Base-by-base conservation (phyloP, 1,140 invertebrate genomes). In the Microplitis demolitor region DNA sequence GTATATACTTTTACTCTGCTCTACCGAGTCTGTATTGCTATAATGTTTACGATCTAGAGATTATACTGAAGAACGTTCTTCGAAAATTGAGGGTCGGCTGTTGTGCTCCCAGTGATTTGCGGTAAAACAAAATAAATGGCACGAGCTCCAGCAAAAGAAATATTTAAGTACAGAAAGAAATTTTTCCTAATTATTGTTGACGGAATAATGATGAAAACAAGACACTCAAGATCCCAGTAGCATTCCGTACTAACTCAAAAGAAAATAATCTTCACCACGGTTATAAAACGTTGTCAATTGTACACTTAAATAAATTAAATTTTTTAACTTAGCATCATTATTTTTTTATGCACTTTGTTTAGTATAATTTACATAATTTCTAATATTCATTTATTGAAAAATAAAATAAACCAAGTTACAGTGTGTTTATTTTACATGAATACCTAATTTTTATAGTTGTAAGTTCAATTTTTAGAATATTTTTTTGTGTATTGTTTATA, bases 101-200 rank as follows among this genome's bases (percentile, higher is more conserved):
- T n/a, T 37, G 5, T 39, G 14, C 37, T 66, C 16, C 16, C 37
- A 14, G 63, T 51, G 63, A 51, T 50, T 16, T 24, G 45, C 63
- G 37, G 39, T 39, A 39, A 24, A 66, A 66, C 37, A 35, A 50
- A 66, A 66, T 35, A 33, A 66, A 14, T 66, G 39, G 63, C 63
- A 66, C 63, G 63, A 66, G 63, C 63, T 66, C 24, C 4, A 66
- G 37, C 39, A 51, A 51, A 51, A 66, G 39, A 51, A 66, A 66
- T 39, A 14, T 66, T 39, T 66, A 14, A 63, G 31, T 50, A 16
- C 35, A 31, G 33, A 45, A 39, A 50, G 62, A 64, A 50, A 39
- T 66, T 51, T 66, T 51, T 66, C 39, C 63, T 66, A 66, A 66
- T 66, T 66, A 66, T 66, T 66, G 39, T 53, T 66, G 61, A 34